Evolutionary conservation across 92 coral and sea anemone genomes (phyloP), one percentile per base, ranked within the genome.

Genomic region (Nematostella vectensis): DNA sequence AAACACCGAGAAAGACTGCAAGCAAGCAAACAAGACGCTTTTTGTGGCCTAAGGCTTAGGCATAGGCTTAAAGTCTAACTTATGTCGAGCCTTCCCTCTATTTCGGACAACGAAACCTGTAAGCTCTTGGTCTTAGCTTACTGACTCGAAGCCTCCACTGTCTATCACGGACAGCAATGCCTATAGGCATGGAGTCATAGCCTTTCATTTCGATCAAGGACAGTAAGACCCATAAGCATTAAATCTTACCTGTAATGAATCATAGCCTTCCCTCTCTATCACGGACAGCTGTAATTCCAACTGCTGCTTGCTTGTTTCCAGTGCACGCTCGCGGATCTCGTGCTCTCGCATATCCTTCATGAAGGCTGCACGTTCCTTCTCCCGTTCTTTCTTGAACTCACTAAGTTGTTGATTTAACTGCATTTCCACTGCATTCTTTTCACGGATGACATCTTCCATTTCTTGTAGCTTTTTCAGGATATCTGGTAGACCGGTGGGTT

Each of bases 141-240:
- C n/a, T n/a, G n/a, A n/a, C n/a, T n/a, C n/a, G n/a, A n/a, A n/a
- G n/a, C n/a, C n/a, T n/a, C n/a, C n/a, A n/a, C n/a, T n/a, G 62
- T n/a, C n/a, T 23, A 63, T 10, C 61, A 63, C 28, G 22, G 20
- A 27, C 16, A 63, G 40, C 40, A 6, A 33, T 6, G 15, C 15
- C 15, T 57, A 70, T 74, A 25, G 71, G 81, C 1, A 75, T 31
- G 1, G 95, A 80, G 65, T 85, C 88, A 31, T 70, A 80, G 60
- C 75, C 78, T 19, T 85, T 86, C 25, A 88, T 80, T 44, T 85
- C 95, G 68, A 85, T 54, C 13, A 75, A 80, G n/a, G 86, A 81
- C 22, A 85, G 61, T n/a, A n/a, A n/a, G 62, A 27, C 49, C 6
- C 61, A 63, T 26, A 16, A 23, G 33, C 16, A 63, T 50, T 15